Evolutionary conservation across 2,888 invertebrate species (phyloP).

Genomic region (Pollenia amentaria): DNA sequence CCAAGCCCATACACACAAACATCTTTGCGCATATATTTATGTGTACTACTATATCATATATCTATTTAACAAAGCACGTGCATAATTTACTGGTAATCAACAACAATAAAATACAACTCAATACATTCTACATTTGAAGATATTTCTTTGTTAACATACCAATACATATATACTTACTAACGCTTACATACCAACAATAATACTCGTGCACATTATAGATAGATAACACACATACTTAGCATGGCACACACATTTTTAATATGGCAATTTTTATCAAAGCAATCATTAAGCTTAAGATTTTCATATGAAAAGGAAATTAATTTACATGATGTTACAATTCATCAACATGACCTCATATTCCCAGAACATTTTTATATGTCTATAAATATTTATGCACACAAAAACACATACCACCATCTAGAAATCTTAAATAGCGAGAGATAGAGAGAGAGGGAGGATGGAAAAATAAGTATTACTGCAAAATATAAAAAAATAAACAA

Average conservation of each 20-base stretch:
- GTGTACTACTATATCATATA: background rate
- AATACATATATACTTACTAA: conserved; percentile 28
- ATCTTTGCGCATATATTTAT: background rate
- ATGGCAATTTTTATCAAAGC: conserved; percentile 57
- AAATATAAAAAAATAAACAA: conserved; percentile 13
- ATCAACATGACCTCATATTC: conserved; percentile 68
- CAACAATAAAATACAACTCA: conserved; percentile 39
- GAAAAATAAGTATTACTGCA: conserved; percentile 28
- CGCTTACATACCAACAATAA: conserved; percentile 12
- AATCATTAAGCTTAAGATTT: conserved; percentile 71
- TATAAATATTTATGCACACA: background rate
- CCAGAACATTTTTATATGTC: background rate
- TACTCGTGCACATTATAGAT: background rate
- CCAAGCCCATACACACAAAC: background rate
- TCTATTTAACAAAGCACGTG: conserved; percentile 42
- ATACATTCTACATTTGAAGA: conserved; percentile 20
- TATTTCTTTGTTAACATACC: conserved; percentile 7
- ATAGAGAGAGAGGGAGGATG: background rate
- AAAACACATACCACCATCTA: background rate
- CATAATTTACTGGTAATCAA: conserved; percentile 45
- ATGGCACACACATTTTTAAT: background rate
- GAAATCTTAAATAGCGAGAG: background rate
- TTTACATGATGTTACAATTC: conserved; percentile 73
- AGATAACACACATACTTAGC: background rate
- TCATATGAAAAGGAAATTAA: conserved; percentile 71